Conservation (phyloP, 2,888 invertebrate genomes). For the Drepanosiphum platanoidis region DNA sequence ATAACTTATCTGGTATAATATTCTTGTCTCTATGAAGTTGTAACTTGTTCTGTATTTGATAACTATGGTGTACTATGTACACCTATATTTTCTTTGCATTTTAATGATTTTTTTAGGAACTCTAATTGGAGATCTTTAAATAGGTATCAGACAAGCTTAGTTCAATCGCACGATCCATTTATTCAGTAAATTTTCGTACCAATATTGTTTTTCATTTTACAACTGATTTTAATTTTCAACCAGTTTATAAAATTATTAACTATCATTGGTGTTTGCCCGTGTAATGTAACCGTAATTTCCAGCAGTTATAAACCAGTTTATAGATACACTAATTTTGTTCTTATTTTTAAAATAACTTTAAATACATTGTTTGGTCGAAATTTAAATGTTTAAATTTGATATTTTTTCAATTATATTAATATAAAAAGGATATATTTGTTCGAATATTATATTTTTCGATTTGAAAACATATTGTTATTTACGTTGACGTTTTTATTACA, state of each 20-base stretch:
- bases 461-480: not conserved
- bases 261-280: not conserved
- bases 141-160: not conserved
- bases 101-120: not conserved
- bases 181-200: not conserved
- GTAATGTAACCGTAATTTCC: not conserved
- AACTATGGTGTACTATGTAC: not conserved
- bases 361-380: too few species aligned
- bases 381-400: too few species aligned
- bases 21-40: not conserved
- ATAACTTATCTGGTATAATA: not conserved
- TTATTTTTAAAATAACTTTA: too few species aligned
- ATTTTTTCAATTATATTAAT: too few species aligned
- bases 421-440: too few species aligned
- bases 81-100: not conserved
- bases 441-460: not conserved
- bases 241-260: not conserved
- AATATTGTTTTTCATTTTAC: not conserved
- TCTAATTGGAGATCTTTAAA: too few species aligned
- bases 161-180: not conserved
- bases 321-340: too few species aligned
- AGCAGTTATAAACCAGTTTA: too few species aligned
- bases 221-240: not conserved
- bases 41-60: not conserved
- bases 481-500: too few species aligned